A percentile compares a stretch with the other conserved stretches of the same genome.
These are phyloP conservation scores for Ceratosolen solmsi DNA, from an alignment of 1,140 invertebrate species.

Conservation along the genomic window DNA sequence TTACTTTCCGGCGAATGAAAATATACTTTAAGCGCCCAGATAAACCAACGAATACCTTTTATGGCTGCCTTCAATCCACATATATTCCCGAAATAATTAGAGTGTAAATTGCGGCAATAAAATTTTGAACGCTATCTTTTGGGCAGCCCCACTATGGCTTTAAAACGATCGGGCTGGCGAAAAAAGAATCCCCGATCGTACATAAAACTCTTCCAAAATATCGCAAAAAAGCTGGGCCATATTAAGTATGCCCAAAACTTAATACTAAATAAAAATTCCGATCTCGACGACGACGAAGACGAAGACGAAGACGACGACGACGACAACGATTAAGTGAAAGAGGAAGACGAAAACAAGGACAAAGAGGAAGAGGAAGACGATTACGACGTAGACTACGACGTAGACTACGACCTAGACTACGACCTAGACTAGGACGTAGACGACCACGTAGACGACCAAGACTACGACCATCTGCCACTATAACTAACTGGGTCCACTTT, in stretches of 20 bases:
- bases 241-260: slow-evolving; percentile 38
- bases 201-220: slow-evolving; percentile 24
- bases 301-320: too few species aligned
- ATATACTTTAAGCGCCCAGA: slow-evolving; percentile 22
- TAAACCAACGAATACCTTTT: slow-evolving; percentile 44
- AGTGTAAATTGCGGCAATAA: slow-evolving; percentile 48
- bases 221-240: slow-evolving; percentile 18
- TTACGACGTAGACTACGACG: not conserved
- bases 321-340: not conserved
- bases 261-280: slow-evolving; percentile 38
- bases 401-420: not conserved
- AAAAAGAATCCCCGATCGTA: slow-evolving; percentile 19
- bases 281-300: not conserved
- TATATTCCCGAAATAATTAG: slow-evolving; percentile 44
- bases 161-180: not conserved
- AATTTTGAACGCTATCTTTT: slow-evolving; percentile 41
- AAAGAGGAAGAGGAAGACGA: not conserved
- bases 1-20: slow-evolving; percentile 1
- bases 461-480: slow-evolving; percentile 25
- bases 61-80: slow-evolving; percentile 31
- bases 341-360: not conserved
- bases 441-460: not conserved
- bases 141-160: slow-evolving; percentile 14
- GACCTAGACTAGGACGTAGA: not conserved
- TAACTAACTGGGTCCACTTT: slow-evolving; percentile 43